A percentile compares a stretch with the other conserved stretches of the same genome.
phyloP scores from a whole-genome alignment of 2,888 invertebrate species.

The Coleophora flavipennella region DNA sequence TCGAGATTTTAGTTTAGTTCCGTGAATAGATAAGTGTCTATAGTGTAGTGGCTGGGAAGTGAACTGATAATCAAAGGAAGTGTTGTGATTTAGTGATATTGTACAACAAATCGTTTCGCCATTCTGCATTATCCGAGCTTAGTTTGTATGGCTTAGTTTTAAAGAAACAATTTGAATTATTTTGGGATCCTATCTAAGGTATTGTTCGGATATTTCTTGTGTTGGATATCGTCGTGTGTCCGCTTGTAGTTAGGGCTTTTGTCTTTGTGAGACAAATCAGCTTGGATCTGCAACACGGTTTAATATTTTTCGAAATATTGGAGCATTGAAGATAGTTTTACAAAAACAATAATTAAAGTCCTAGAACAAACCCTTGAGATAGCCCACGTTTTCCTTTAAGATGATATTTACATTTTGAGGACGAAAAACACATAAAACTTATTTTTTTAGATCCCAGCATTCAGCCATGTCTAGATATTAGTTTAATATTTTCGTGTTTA shows the following conservation, averaged over 20 bases:
- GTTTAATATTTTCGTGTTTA: too few relatives aligned
- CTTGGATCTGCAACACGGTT: constrained; percentile 28
- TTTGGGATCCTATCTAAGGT: constrained; percentile 42
- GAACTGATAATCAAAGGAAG: not conserved
- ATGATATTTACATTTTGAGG: too few relatives aligned
- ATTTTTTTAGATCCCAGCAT: too few relatives aligned
- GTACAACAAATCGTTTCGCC: too few relatives aligned
- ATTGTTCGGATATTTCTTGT: constrained; percentile 48
- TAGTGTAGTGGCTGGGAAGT: constrained; percentile 12
- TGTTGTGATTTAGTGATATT: constrained; percentile 28
- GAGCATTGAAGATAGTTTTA: constrained; percentile 1
- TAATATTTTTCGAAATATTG: constrained; percentile 20
- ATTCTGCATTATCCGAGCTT: constrained; percentile 41
- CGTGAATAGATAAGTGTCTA: constrained; percentile 25
- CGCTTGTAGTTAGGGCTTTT: constrained; percentile 65
- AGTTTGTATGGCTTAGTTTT: constrained; percentile 36
- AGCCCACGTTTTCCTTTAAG: not conserved
- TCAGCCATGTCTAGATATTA: too few relatives aligned
- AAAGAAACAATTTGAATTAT: constrained; percentile 28
- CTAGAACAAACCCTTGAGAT: constrained; percentile 4
- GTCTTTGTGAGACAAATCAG: constrained; percentile 47
- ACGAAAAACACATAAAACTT: too few relatives aligned
- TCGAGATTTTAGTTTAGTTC: constrained; percentile 34
- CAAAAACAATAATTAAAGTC: constrained; percentile 4
- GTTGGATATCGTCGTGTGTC: constrained; percentile 63